Conservation (phyloP, 2,113 vertebrate genomes). For the Rafetus swinhoei region DNA sequence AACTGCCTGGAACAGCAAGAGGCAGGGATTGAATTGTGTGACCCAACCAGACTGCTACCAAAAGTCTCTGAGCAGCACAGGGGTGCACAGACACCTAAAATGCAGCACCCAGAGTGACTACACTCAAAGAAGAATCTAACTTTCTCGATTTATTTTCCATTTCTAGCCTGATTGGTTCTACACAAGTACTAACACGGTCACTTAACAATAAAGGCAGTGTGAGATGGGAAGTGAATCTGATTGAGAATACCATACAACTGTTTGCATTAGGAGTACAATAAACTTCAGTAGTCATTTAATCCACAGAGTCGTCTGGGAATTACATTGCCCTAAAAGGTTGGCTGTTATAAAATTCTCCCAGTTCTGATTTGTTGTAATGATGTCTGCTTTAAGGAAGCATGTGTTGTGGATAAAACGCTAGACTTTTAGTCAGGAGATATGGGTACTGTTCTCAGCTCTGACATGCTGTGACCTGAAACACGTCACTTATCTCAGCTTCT, state of each 20-base stretch:
- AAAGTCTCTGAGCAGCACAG: no score
- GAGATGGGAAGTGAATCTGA: slow-evolving; percentile 70
- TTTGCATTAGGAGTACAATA: slow-evolving; percentile 26
- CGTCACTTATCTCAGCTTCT: slow-evolving; percentile 21
- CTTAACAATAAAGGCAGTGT: slow-evolving; percentile 57
- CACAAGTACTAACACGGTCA: slow-evolving; percentile 66
- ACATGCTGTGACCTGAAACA: background rate
- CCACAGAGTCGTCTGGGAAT: slow-evolving; percentile 47
- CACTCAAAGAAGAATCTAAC: slow-evolving; percentile 3
- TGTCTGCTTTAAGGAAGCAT: slow-evolving; percentile 18
- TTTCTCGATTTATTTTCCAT: slow-evolving; percentile 64
- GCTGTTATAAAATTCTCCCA: slow-evolving; percentile 9
- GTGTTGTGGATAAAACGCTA: background rate
- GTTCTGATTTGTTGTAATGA: slow-evolving; percentile 19
- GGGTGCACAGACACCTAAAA: no score
- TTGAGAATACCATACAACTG: slow-evolving; percentile 57
- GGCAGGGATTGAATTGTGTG: no score
- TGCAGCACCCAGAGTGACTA: no score
- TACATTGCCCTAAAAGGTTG: slow-evolving; percentile 34
- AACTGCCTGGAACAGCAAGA: no score
- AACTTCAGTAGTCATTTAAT: slow-evolving; percentile 31
- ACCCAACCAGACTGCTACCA: no score
- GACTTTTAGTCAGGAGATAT: background rate
- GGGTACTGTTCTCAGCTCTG: background rate
- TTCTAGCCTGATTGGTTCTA: slow-evolving; percentile 63